Percentiles rank a stretch among this genome's conserved stretches.
Evolutionary conservation across 2,888 invertebrate genomes (phyloP).

Genomic region (Calliphora vomitoria): DNA sequence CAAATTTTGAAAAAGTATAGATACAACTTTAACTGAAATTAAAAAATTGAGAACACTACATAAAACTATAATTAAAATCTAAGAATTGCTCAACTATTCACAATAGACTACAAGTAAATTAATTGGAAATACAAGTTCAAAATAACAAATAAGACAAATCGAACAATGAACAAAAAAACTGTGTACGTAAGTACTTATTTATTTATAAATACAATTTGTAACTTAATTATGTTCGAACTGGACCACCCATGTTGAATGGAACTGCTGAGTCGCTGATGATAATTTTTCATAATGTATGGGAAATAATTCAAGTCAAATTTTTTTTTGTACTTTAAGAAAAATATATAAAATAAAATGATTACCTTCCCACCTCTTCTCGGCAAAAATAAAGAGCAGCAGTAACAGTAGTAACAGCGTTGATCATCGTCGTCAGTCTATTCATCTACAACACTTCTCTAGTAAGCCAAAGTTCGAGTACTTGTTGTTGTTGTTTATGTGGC

Average conservation of each 20-base stretch:
- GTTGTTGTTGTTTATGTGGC: neutral
- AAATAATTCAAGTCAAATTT: slow-evolving; percentile 23
- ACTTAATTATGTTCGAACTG: slow-evolving; percentile 63
- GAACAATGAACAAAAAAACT: neutral
- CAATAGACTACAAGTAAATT: neutral
- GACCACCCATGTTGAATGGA: slow-evolving; percentile 62
- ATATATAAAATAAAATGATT: neutral
- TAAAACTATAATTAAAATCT: too few species aligned
- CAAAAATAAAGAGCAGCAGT: neutral
- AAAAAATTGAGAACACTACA: too few species aligned
- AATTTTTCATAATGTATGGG: slow-evolving; percentile 29
- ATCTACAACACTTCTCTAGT: slow-evolving; percentile 32
- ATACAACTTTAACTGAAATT: too few species aligned
- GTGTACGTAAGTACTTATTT: neutral
- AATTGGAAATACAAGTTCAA: neutral
- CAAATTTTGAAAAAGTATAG: too few species aligned
- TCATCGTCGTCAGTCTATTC: slow-evolving; percentile 13
- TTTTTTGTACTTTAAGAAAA: neutral
- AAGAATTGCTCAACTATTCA: too few species aligned
- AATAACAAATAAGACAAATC: neutral
- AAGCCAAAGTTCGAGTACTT: slow-evolving; percentile 34
- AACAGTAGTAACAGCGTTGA: neutral
- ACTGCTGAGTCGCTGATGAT: neutral
- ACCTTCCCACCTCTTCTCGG: neutral
- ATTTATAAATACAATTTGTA: slow-evolving; percentile 64